Percentiles rank a stretch among this genome's conserved stretches.
Evolutionary conservation across 2,888 invertebrate species (phyloP).

Genomic region (Antitype chi): DNA sequence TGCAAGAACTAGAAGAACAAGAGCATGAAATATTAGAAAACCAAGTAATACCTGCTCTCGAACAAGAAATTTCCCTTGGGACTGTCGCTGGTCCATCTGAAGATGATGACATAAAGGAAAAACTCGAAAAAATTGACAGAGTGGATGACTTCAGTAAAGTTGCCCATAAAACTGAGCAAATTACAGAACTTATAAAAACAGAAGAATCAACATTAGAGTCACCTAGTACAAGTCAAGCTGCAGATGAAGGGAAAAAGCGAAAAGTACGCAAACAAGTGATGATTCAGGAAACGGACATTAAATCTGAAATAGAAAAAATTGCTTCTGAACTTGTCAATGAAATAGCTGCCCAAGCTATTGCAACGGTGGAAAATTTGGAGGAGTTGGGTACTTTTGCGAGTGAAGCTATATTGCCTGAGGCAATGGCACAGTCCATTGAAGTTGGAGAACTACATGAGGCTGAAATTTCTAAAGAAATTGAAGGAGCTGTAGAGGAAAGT

Average conservation of each 20-base stretch:
- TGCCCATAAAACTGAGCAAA: background rate
- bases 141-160: background rate
- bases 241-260: conserved; percentile 12
- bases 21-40: background rate
- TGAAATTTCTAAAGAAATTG: background rate
- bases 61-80: background rate
- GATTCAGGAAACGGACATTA: conserved; percentile 40
- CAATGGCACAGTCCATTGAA: background rate
- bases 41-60: background rate
- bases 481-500: background rate
- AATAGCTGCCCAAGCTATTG: conserved; percentile 49
- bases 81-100: background rate
- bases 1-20: background rate
- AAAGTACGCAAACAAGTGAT: conserved; percentile 33
- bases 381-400: background rate
- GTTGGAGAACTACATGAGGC: background rate
- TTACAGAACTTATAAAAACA: background rate
- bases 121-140: background rate
- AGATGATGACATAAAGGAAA: background rate
- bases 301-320: conserved; percentile 49
- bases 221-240: conserved; percentile 13
- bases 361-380: conserved; percentile 39
- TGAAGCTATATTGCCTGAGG: background rate
- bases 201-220: background rate
- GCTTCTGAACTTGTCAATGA: conserved; percentile 51